phyloP scores from a whole-genome alignment of 1,140 invertebrate species.

The Drosophila sproati region DNA sequence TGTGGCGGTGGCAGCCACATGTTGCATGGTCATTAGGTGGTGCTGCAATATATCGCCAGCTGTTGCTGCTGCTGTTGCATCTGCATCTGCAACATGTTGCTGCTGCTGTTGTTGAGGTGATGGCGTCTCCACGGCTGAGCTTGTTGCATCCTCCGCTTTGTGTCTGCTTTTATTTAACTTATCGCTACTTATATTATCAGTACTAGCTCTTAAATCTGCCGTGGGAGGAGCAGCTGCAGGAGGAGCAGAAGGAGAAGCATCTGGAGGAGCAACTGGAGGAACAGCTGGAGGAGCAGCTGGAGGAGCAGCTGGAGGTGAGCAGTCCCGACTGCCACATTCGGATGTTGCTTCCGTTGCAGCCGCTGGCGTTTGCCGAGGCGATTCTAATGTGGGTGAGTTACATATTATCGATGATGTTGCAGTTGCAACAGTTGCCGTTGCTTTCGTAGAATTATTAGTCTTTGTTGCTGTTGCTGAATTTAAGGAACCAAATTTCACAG shows the following conservation, averaged over 20 bases:
- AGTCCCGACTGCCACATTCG: conserved; percentile 3
- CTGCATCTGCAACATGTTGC: conserved; percentile 26
- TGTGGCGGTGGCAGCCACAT: conserved; percentile 22
- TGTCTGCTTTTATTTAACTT: conserved; percentile 58
- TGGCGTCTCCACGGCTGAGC: background rate
- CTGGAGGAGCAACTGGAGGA: no score
- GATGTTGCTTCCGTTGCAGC: conserved; percentile 63
- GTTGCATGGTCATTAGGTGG: conserved; percentile 43
- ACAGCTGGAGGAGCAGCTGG: no score
- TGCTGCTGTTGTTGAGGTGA: conserved; percentile 17
- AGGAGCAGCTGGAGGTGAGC: conserved; percentile 21
- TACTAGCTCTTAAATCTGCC: conserved; percentile 84
- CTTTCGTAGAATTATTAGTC: conserved; percentile 58
- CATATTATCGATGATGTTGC: conserved; percentile 47
- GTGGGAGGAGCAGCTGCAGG: conserved; percentile 2
- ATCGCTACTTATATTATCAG: conserved; percentile 80
- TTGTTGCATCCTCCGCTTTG: conserved; percentile 10
- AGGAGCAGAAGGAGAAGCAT: no score
- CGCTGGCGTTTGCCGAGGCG: conserved; percentile 34
- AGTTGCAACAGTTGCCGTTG: background rate
- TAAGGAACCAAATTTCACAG: conserved; percentile 76
- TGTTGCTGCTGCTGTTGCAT: conserved; percentile 32
- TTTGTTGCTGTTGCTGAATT: conserved; percentile 72
- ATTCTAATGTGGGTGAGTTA: conserved; percentile 44
- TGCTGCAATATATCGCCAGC: conserved; percentile 63